Evolutionary conservation across 2,113 vertebrate species (phyloP).

Genomic region (Phyllostomus hastatus): DNA sequence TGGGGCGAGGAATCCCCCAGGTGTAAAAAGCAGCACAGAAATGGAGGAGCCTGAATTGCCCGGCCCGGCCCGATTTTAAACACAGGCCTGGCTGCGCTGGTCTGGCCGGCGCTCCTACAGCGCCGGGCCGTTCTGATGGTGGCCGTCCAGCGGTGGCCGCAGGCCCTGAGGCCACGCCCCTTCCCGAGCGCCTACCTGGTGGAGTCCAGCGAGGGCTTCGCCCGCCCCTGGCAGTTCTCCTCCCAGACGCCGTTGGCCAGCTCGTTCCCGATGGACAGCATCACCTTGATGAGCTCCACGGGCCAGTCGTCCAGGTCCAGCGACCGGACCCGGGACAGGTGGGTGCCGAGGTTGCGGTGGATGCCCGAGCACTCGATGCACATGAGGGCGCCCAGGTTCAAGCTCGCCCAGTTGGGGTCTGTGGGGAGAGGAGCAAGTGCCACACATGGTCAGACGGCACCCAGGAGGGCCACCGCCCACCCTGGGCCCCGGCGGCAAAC

Average conservation of each 20-base stretch:
- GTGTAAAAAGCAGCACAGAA: slow-evolving; percentile 27
- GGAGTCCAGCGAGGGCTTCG: slow-evolving; percentile 91
- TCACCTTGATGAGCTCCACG: slow-evolving; percentile 94
- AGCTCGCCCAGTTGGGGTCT: slow-evolving; percentile 98
- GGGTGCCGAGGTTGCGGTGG: slow-evolving; percentile 96
- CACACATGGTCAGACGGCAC: fast-evolving
- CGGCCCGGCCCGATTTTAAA: background rate
- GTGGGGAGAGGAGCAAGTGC: background rate
- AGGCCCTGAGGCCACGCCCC: fast-evolving
- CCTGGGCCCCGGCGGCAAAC: background rate
- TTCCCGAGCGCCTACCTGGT: slow-evolving; percentile 84
- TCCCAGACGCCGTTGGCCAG: slow-evolving; percentile 97
- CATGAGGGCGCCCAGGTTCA: slow-evolving; percentile 97
- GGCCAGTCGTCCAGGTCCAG: slow-evolving; percentile 98
- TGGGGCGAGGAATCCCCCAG: slow-evolving; percentile 5
- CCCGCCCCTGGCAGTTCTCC: slow-evolving; percentile 89
- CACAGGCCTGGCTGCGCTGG: fast-evolving
- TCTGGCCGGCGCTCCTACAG: fast-evolving
- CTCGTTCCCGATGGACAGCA: slow-evolving; percentile 96
- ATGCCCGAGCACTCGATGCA: slow-evolving; percentile 99
- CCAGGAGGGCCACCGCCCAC: fast-evolving
- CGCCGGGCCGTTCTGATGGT: fast-evolving
- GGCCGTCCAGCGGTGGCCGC: background rate
- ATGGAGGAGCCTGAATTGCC: background rate
- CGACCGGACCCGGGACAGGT: slow-evolving; percentile 94